These are phyloP conservation scores for Megalurothrips usitatus DNA, from an alignment of 2,888 invertebrate species.

Conservation along the genomic window DNA sequence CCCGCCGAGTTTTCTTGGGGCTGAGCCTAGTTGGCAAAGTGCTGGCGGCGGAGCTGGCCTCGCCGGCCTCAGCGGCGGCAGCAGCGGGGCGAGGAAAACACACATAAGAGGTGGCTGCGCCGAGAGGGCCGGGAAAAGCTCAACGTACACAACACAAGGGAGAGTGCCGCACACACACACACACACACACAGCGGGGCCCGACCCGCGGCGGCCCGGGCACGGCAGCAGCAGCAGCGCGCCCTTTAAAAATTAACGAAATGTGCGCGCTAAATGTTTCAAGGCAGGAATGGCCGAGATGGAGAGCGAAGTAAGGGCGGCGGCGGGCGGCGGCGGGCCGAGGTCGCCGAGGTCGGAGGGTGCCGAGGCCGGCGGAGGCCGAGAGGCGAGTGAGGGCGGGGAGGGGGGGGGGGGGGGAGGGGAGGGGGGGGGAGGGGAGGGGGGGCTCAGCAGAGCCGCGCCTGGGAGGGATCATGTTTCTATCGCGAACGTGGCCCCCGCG, in stretches of 20 bases:
- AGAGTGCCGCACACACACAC: not conserved
- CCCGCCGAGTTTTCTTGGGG: too few relatives aligned
- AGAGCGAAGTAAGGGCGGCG: not conserved
- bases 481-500: not conserved
- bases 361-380: not conserved
- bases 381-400: too few relatives aligned
- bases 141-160: not conserved
- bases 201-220: not conserved
- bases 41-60: too few relatives aligned
- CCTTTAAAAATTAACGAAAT: constrained; percentile 28
- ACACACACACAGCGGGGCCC: not conserved
- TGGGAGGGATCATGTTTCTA: not conserved
- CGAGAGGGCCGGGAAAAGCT: not conserved
- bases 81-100: too few relatives aligned
- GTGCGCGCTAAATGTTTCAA: constrained; percentile 28
- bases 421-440: too few relatives aligned
- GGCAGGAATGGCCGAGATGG: not conserved
- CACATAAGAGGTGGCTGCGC: too few relatives aligned
- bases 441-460: too few relatives aligned
- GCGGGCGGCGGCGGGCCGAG: not conserved
- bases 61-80: too few relatives aligned
- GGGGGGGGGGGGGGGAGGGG: too few relatives aligned
- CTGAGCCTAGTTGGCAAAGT: too few relatives aligned
- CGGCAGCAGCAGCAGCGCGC: not conserved
- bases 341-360: not conserved